phyloP scores from a whole-genome alignment of 2,113 vertebrate species.

The Pygoscelis adeliae region DNA sequence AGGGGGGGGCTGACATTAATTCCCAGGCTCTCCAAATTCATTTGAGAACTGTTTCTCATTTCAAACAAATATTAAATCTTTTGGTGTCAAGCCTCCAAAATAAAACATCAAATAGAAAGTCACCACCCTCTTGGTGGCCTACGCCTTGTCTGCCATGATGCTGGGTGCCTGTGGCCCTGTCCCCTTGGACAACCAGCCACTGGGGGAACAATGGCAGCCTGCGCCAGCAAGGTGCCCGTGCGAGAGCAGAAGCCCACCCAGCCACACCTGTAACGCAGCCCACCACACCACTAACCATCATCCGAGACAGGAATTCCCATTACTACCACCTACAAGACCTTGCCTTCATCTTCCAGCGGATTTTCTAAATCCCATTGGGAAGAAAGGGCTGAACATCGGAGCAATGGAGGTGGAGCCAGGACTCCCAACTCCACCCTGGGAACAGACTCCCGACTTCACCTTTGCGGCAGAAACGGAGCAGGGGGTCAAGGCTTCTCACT shows the following conservation, averaged over 20 bases:
- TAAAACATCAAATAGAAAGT: conserved; percentile 20
- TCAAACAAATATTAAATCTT: conserved; percentile 77
- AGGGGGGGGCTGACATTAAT: conserved; percentile 66
- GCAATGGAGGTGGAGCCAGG: neutral
- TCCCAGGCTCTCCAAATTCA: conserved; percentile 74
- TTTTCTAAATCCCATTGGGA: neutral
- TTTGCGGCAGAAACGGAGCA: rapidly evolving
- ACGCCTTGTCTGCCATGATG: neutral
- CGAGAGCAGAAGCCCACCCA: neutral
- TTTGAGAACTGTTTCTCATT: conserved; percentile 75
- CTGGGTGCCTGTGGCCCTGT: neutral
- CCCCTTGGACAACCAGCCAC: neutral
- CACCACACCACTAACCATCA: neutral
- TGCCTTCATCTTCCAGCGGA: neutral
- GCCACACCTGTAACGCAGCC: neutral
- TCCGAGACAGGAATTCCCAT: neutral
- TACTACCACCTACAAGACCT: neutral
- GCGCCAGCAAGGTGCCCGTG: neutral
- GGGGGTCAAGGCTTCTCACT: neutral
- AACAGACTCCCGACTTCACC: neutral
- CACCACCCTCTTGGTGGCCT: neutral
- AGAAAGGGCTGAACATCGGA: neutral
- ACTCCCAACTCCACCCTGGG: neutral
- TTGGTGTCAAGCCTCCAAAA: conserved; percentile 62
- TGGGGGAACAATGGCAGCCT: neutral